These are phyloP conservation scores for Eutolmus rufibarbis DNA, from an alignment of 2,888 invertebrate species.

Conservation along the genomic window DNA sequence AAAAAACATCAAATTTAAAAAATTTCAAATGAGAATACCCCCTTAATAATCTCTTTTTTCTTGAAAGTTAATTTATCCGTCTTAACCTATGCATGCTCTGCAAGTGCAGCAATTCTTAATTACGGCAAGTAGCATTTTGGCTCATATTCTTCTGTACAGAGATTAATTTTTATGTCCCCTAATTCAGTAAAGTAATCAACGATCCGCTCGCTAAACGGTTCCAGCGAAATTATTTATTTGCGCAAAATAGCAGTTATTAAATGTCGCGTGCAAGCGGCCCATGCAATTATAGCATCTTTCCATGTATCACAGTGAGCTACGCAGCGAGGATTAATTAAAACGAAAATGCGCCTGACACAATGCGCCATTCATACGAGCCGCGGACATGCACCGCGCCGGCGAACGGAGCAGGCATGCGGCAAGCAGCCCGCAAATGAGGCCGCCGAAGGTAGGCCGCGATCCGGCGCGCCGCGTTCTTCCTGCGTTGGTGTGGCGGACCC, in stretches of 20 bases:
- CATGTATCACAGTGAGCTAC: not conserved
- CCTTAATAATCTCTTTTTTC: not conserved
- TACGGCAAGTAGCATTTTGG: not conserved
- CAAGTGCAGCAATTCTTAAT: not conserved
- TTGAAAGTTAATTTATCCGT: not conserved
- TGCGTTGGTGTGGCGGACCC: not conserved
- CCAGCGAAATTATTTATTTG: constrained; percentile 20
- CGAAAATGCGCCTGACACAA: constrained; percentile 8
- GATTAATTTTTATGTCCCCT: not conserved
- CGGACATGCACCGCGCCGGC: not conserved
- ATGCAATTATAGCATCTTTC: constrained; percentile 17
- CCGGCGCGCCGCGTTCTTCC: not conserved
- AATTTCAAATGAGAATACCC: no score
- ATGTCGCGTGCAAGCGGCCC: constrained; percentile 23
- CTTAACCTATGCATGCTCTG: not conserved
- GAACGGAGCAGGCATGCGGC: not conserved
- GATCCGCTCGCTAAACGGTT: not conserved
- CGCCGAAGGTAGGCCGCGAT: not conserved
- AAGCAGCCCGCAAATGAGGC: not conserved
- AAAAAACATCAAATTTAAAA: no score
- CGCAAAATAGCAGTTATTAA: constrained; percentile 19
- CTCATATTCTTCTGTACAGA: not conserved
- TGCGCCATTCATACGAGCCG: constrained; percentile 13
- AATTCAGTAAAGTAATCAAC: not conserved
- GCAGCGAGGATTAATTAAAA: constrained; percentile 19